These are phyloP conservation scores for Crotalus tigris DNA, from an alignment of 2,113 vertebrate genomes.

Conservation along the genomic window DNA sequence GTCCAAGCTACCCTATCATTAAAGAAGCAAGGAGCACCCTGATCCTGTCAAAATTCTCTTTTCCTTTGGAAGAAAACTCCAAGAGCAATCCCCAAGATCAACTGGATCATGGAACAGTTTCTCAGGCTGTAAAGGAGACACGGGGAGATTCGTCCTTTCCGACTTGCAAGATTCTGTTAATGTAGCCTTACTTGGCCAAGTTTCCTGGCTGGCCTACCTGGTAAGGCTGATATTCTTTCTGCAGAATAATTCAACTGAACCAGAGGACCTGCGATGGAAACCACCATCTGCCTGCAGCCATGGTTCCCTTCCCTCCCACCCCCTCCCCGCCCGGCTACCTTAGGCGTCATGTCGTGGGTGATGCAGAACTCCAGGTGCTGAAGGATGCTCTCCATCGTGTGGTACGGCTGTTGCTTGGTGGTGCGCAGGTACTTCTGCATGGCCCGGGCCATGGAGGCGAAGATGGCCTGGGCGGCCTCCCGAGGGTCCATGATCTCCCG, in stretches of 20 bases:
- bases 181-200: too few species aligned
- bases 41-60: too few species aligned
- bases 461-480: conserved; percentile 95
- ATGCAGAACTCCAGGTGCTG: conserved; percentile 97
- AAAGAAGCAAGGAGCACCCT: neutral
- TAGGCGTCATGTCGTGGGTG: conserved; percentile 96
- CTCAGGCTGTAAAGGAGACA: too few species aligned
- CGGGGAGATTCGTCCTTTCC: too few species aligned
- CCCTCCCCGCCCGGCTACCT: conserved; percentile 66
- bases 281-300: neutral
- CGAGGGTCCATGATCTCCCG: conserved; percentile 93
- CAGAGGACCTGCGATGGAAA: neutral
- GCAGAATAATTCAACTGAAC: neutral
- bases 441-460: conserved; percentile 94
- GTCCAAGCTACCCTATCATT: too few species aligned
- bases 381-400: conserved; percentile 99
- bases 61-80: neutral
- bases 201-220: neutral
- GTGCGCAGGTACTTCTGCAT: conserved; percentile 97
- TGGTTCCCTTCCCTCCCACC: neutral
- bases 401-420: conserved; percentile 93
- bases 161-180: too few species aligned
- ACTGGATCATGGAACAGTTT: too few species aligned
- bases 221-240: neutral
- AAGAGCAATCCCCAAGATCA: neutral